phyloP scores from a whole-genome alignment of 2,888 invertebrate species.

The Cantharis lateralis region DNA sequence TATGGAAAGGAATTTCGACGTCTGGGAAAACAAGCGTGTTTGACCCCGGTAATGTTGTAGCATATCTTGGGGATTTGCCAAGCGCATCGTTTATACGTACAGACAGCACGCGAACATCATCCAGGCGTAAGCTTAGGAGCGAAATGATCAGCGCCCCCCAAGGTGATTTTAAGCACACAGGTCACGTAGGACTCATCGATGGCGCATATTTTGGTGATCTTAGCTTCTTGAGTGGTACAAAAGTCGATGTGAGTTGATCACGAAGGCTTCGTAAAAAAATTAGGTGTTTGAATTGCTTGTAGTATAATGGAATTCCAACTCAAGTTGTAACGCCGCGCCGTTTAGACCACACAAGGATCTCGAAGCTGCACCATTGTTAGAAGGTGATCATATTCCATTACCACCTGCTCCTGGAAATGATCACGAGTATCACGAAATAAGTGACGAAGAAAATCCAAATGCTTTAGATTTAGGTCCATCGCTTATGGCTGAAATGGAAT shows the following conservation, averaged over 20 bases:
- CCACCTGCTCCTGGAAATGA: conserved; percentile 58
- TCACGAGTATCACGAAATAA: conserved; percentile 84
- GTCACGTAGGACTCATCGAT: conserved; percentile 94
- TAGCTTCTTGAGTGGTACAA: conserved; percentile 68
- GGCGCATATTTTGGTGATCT: conserved; percentile 97
- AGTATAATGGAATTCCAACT: conserved; percentile 80
- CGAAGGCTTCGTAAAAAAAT: background rate
- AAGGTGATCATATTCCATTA: conserved; percentile 48
- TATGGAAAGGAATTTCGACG: conserved; percentile 91
- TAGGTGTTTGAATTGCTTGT: conserved; percentile 32
- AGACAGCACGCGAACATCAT: conserved; percentile 66
- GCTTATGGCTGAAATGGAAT: conserved; percentile 86
- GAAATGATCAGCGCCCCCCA: conserved; percentile 98
- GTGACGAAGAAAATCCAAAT: conserved; percentile 72
- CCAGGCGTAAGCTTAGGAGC: conserved; percentile 71
- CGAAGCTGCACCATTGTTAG: conserved; percentile 69
- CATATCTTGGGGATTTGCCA: conserved; percentile 79
- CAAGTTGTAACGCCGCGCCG: conserved; percentile 88
- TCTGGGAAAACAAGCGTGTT: conserved; percentile 93
- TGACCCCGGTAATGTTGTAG: conserved; percentile 86
- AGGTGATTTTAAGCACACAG: conserved; percentile 93
- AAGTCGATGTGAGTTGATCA: conserved; percentile 48
- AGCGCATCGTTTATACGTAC: conserved; percentile 60
- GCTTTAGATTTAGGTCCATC: conserved; percentile 84
- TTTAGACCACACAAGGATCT: conserved; percentile 87